Evolutionary conservation across 1,140 invertebrate genomes (phyloP).

Genomic region (Lucilia sericata): DNA sequence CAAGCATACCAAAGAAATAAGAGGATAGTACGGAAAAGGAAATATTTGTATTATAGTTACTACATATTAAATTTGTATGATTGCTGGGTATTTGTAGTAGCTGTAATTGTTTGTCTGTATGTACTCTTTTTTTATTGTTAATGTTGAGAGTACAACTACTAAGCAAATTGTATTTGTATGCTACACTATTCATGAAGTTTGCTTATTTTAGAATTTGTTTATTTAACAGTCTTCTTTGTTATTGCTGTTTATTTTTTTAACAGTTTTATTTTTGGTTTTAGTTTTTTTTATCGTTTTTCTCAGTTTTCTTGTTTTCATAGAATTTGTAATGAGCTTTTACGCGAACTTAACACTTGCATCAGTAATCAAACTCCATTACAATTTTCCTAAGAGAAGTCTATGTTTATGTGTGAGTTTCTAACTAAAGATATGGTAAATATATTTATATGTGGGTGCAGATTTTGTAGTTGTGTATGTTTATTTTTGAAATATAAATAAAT

Average conservation of each 20-base stretch:
- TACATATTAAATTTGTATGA: too few relatives aligned
- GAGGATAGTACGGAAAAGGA: too few relatives aligned
- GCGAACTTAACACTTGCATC: slow-evolving; percentile 18
- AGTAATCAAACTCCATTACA: background rate
- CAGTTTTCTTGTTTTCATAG: background rate
- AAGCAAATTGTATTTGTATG: slow-evolving; percentile 9
- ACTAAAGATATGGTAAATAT: too few relatives aligned
- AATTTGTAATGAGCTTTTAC: slow-evolving; percentile 21
- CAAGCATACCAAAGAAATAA: too few relatives aligned
- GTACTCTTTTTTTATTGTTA: background rate
- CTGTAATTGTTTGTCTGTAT: background rate
- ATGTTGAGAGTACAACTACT: background rate
- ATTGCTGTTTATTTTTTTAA: background rate
- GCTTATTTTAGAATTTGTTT: background rate
- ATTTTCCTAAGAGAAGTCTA: background rate
- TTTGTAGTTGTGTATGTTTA: too few relatives aligned
- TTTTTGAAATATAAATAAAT: too few relatives aligned
- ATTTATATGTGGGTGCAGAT: too few relatives aligned
- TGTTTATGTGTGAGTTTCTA: too few relatives aligned
- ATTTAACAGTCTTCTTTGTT: background rate
- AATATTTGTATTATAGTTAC: too few relatives aligned
- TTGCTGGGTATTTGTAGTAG: too few relatives aligned
- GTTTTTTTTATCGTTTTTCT: background rate
- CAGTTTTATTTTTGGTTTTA: background rate
- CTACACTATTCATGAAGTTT: slow-evolving; percentile 13